A percentile compares a stretch with the other conserved stretches of the same genome.
Conservation (phyloP, 2,888 invertebrate genomes). For the Charanyca ferruginea region DNA sequence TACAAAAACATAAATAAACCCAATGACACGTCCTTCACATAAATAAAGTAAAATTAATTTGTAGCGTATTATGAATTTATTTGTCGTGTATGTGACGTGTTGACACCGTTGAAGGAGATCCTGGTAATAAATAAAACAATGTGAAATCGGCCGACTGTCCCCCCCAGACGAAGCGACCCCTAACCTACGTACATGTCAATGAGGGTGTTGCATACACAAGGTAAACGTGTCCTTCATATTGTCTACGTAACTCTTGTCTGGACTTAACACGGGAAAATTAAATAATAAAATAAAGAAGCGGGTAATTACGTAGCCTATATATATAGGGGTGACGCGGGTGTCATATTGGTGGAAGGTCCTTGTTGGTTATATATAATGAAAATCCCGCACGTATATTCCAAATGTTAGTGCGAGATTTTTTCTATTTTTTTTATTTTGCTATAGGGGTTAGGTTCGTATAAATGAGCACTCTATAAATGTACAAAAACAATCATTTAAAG, state of each 20-base stretch:
- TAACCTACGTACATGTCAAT: slow-evolving; percentile 57
- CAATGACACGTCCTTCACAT: background rate
- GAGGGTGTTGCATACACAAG: slow-evolving; percentile 38
- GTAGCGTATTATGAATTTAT: slow-evolving; percentile 45
- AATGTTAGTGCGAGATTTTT: no score
- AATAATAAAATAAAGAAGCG: slow-evolving; percentile 33
- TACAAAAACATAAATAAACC: slow-evolving; percentile 21
- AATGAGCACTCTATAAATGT: no score
- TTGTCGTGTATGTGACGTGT: slow-evolving; percentile 62
- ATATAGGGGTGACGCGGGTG: background rate
- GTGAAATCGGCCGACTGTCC: slow-evolving; percentile 49
- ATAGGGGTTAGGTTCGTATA: no score
- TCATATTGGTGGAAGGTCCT: background rate
- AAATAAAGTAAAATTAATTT: slow-evolving; percentile 45
- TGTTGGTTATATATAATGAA: background rate
- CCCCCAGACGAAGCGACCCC: slow-evolving; percentile 37
- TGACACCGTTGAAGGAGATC: slow-evolving; percentile 60
- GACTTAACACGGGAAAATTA: background rate
- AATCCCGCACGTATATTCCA: background rate
- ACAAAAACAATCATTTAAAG: no score
- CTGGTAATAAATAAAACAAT: slow-evolving; percentile 60
- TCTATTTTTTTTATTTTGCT: no score
- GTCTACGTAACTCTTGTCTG: slow-evolving; percentile 25
- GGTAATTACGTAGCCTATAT: slow-evolving; percentile 35
- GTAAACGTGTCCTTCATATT: slow-evolving; percentile 38